Conservation (phyloP, 2,888 invertebrate species). For the Pardosa pseudoannulata region DNA sequence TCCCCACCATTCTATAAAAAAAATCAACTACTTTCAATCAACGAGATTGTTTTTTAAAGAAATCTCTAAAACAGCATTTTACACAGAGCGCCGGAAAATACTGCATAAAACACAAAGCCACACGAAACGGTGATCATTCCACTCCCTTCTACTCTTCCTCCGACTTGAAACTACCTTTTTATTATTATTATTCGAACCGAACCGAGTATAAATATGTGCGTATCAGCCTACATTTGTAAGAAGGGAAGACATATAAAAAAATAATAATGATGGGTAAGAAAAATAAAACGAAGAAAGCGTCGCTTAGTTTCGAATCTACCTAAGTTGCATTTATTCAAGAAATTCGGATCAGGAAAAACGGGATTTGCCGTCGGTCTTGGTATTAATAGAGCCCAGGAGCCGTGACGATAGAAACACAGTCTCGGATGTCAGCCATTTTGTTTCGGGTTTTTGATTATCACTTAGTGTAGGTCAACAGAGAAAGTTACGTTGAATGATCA, state of each 20-base stretch:
- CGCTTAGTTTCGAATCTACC: conserved; percentile 38
- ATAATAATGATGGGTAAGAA: no score
- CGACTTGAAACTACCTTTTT: no score
- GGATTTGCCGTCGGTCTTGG: conserved; percentile 58
- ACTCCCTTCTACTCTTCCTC: not conserved
- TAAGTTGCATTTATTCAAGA: conserved; percentile 68
- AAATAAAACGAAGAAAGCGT: conserved; percentile 12
- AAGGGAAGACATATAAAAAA: not conserved
- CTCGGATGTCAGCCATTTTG: not conserved
- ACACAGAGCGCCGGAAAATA: not conserved
- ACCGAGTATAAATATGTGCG: not conserved
- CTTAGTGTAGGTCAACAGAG: no score
- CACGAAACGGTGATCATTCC: not conserved
- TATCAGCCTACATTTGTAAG: not conserved
- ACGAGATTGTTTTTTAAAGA: not conserved
- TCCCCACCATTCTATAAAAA: no score
- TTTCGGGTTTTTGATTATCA: no score
- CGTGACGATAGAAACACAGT: not conserved
- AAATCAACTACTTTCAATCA: not conserved
- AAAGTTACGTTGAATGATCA: no score
- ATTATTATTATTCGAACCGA: no score
- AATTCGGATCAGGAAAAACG: conserved; percentile 56
- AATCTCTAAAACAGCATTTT: not conserved
- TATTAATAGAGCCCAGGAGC: conserved; percentile 6
- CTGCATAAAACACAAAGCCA: not conserved